Conservation (phyloP, 1,140 invertebrate species). For the Homarus americanus region DNA sequence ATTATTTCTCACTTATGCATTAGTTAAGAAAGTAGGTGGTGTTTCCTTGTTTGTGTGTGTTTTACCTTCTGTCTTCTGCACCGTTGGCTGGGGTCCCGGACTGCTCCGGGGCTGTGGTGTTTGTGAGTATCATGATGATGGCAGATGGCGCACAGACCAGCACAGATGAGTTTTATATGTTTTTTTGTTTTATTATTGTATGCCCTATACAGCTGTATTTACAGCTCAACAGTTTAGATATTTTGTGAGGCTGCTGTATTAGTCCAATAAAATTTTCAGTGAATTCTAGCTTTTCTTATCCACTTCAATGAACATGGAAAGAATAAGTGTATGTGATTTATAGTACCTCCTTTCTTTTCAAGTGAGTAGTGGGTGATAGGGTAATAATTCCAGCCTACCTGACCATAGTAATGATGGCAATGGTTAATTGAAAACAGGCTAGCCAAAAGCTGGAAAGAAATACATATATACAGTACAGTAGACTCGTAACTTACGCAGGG, state of each 20-base stretch:
- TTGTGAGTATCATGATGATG: constrained; percentile 10
- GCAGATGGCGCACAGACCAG: constrained; percentile 32
- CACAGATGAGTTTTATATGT: constrained; percentile 39
- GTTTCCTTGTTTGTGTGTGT: background rate
- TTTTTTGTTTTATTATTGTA: constrained; percentile 25
- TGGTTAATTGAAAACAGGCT: no score
- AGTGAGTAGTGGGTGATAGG: no score
- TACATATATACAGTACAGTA: no score
- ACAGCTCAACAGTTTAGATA: constrained; percentile 19
- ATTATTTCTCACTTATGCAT: background rate
- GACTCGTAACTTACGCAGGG: no score
- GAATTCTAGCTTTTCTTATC: background rate
- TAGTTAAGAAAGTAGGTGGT: background rate
- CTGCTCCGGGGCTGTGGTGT: background rate
- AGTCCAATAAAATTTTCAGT: constrained; percentile 33
- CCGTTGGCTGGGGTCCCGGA: constrained; percentile 1
- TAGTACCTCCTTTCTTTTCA: no score
- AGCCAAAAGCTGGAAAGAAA: no score
- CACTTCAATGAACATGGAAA: background rate
- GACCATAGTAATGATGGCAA: no score
- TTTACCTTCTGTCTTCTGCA: constrained; percentile 10
- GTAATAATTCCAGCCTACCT: no score
- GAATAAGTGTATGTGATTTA: no score
- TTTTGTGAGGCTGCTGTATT: constrained; percentile 33
- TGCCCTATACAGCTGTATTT: constrained; percentile 43